Evolutionary conservation across 2,888 invertebrate genomes (phyloP).

Genomic region (Cetonia aurata): DNA sequence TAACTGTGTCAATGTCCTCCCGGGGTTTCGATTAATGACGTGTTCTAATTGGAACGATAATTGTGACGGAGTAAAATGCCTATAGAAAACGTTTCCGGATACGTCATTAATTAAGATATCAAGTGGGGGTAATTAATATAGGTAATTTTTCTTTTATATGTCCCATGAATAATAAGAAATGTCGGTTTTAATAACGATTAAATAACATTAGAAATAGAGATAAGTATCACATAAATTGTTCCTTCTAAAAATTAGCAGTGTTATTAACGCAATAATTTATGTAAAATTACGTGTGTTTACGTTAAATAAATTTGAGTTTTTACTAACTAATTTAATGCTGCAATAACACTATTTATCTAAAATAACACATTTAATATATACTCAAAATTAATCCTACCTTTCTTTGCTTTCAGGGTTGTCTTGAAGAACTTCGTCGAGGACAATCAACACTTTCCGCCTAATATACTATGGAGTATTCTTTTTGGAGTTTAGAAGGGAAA

Average conservation of each 20-base stretch:
- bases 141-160: too few relatives aligned
- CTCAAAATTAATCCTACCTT: constrained; percentile 32
- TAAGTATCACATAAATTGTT: too few relatives aligned
- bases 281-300: too few relatives aligned
- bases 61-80: neutral
- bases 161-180: too few relatives aligned
- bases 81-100: neutral
- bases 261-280: neutral
- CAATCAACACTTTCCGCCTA: constrained; percentile 32
- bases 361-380: neutral
- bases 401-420: constrained; percentile 24
- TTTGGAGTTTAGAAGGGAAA: neutral
- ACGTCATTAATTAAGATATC: neutral
- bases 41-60: constrained; percentile 30
- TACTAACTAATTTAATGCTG: neutral
- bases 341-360: neutral
- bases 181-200: too few relatives aligned
- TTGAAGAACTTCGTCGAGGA: neutral
- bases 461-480: neutral
- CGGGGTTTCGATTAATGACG: constrained; percentile 26
- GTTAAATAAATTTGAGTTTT: too few relatives aligned
- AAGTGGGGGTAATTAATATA: neutral
- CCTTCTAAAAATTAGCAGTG: neutral
- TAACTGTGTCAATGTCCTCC: constrained; percentile 51
- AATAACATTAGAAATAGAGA: too few relatives aligned